Base-by-base conservation (phyloP, 2,888 invertebrate species). In the Eugnorisma glareosa region DNA sequence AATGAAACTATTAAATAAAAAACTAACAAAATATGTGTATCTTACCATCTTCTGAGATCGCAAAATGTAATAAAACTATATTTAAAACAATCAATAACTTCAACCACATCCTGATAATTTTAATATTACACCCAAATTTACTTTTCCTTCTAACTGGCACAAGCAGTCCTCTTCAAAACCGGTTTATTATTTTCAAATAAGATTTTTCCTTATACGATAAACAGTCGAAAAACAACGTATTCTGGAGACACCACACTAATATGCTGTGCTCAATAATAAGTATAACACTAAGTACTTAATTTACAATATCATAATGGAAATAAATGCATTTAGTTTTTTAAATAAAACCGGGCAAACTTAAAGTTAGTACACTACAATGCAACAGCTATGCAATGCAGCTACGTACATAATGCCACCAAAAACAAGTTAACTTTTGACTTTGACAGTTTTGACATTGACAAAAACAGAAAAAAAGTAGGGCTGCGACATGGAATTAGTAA, bases 41-140 rank as follows among this genome's bases (percentile, higher is more conserved):
- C 89, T 87, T 85, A 88, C 88, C 89, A 67, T 88, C 86, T 70
- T 83, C 75, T 31, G 86, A 87, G 66, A 79, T 66, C 35, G 76
- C 81, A 57, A 80, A 79, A 74, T 78, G 75, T 67, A 81, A 7
- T 59, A 86, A 40, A 48, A 86, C 67, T 67, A 83, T 73, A 72
- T 79, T 88, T 28, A 85, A 37, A 57, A 87, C 45, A 66, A 86
- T 70, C 37, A 85, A 63, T 67, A 43, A 66, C 71, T 79, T 83
- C 43, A 77, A 66, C 81, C 85, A 77, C 87, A 88, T 88, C 54
- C 40, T 83, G 37, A 61, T 66, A n/a, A n/a, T 67, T 71, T 61
- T 35, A 59, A 57, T 74, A 35, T 28, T 24, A 48, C 31, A 81
- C 59, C 15, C 54, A 67, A 73, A 70, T 74, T 67, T 24, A 43